Evolutionary conservation across 2,888 invertebrate genomes (phyloP).

Genomic region (Tribolium freemani): DNA sequence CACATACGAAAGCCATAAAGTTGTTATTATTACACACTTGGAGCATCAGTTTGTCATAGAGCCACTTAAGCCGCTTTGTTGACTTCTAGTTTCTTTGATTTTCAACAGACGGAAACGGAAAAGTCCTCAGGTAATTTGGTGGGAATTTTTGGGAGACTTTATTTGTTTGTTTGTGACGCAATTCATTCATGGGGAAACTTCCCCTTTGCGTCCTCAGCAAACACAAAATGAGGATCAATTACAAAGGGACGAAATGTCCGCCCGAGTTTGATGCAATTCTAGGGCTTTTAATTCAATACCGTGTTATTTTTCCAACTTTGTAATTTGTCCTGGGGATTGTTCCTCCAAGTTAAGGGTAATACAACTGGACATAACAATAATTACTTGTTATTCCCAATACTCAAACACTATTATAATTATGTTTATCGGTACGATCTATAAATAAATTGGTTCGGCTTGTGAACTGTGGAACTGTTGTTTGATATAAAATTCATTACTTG

Average conservation of each 20-base stretch:
- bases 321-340: not conserved
- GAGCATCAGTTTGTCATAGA: not conserved
- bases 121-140: not conserved
- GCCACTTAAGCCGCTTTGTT: not conserved
- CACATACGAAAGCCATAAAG: not conserved
- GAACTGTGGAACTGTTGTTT: too few relatives aligned
- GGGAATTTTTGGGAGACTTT: not conserved
- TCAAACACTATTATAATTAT: too few relatives aligned
- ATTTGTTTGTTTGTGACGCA: not conserved
- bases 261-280: not conserved
- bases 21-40: not conserved
- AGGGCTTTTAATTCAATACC: not conserved
- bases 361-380: too few relatives aligned
- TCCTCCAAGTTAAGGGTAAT: too few relatives aligned
- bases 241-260: not conserved
- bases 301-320: not conserved
- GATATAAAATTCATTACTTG: too few relatives aligned
- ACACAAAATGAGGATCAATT: not conserved
- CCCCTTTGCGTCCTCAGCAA: not conserved
- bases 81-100: not conserved
- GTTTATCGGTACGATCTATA: too few relatives aligned
- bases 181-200: not conserved
- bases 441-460: too few relatives aligned
- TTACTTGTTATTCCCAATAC: too few relatives aligned
- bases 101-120: not conserved